Evolutionary conservation across 2,797 vertebrate species (phyloP), one percentile per base, ranked within the genome.

Genomic region (Centropyge bicolor): DNA sequence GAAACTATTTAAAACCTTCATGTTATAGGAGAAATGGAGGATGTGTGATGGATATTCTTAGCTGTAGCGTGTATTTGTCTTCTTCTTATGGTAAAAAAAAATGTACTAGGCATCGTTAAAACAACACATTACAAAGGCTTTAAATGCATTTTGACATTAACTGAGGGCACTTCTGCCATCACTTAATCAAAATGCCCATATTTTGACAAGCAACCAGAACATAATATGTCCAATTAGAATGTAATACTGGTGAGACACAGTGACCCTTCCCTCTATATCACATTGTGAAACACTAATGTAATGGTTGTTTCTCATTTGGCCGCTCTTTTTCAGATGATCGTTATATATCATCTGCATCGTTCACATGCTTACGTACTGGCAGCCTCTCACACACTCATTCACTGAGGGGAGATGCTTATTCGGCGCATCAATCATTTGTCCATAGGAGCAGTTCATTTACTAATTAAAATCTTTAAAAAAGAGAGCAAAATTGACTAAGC

Each of bases 381-480:
- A 74, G 66, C 59, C 59, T 36, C 82, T 65, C 79, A 31, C 85
- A 41, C 89, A 86, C 82, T 88, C 86, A 80, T 83, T 87, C 92
- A 89, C 77, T 83, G 80, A 84, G 46, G 70, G 83, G 55, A 82
- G 84, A 82, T 13, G 20, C 57, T 96, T 94, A 95, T 93, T 91
- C 91, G 91, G 46, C 19, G 83, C 96, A 97, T 97, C 96, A 96
- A 97, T 98, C 96, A 97, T 95, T 94, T 78, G 90, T 95, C 94
- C 95, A 95, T 94, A 93, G 96, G 94, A 94, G 95, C 90, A 92
- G 95, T 94, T 98, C 96, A 97, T 97, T 97, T 97, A 95, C 97
- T 97, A 97, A 98, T 98, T 98, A 97, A 97, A 98, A 97, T 96
- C 71, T 89, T 93, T 16, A 76, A 89, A 96, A 96, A 95, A 96